Base-by-base conservation (phyloP, 2,888 invertebrate genomes). In the Hartigia nigra region DNA sequence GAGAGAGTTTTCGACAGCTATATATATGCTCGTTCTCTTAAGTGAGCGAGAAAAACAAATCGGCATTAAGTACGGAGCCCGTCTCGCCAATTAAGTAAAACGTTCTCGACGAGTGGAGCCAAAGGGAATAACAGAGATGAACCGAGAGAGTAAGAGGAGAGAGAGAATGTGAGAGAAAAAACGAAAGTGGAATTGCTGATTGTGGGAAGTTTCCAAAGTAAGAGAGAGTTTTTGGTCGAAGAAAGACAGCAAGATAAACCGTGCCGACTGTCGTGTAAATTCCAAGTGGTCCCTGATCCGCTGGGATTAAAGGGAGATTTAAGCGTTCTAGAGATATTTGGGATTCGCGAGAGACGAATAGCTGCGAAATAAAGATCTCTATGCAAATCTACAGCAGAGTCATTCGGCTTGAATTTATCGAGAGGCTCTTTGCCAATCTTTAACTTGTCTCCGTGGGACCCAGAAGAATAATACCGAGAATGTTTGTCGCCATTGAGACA, bases 271-370 rank as follows among this genome's bases (percentile, higher is more conserved):
- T 82, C 83, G 81, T 85, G 82, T 84, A 84, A 85, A 87, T 86
- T 85, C 83, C 72, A 81, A 79, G 78, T 80, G 82, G 82, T 82
- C 81, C 81, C 77, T 74, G 75, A 78, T 85, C 87, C 82, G 83
- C 77, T 35, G 86, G 87, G 86, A 87, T 87, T 86, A 85, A 79
- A 76, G 74, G 81, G 80, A 87, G 87, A 87, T 87, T 87, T 86
- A 87, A 87, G 82, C 82, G 80, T 82, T 82, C 75, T 79, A 77
- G 75, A 79, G 70, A 76, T 76, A n/a, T 31, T 74, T 70, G 75
- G 81, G 74, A 76, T 77, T 37, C 35, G 76, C 69, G 70, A 31
- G 81, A 84, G 86, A 87, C 86, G 86, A 87, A 87, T 86, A 86
- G 85, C 80, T 78, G 55, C 80, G 84, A 87, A 88, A 86, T 88